Evolutionary conservation across 1,140 invertebrate genomes (phyloP), one percentile per base, ranked within the genome.

Genomic region (Zeugodacus cucurbitae): DNA sequence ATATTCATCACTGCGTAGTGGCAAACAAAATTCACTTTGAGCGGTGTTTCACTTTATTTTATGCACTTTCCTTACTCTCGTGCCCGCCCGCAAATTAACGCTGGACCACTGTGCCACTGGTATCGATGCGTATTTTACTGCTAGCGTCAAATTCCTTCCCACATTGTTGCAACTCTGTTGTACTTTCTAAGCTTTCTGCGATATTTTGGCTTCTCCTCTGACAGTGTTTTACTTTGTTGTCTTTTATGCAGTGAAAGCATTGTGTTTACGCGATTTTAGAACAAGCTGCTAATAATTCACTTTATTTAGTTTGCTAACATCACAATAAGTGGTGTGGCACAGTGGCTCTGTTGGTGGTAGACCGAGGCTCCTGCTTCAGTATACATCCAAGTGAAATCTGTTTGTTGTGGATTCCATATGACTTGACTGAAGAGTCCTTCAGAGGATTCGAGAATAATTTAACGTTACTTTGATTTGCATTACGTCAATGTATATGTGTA

Each of bases 21-120:
- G n/a, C n/a, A n/a, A n/a, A n/a, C n/a, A n/a, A n/a, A n/a, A 74
- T 74, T 74, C 37, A 74, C 70, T 74, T 74, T 74, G 70, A 22
- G 70, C 22, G 20, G 37, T 44, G 37, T 37, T 41, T 74, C 70
- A n/a, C 70, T 74, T 74, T 74, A 74, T 74, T 54, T 54, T 74
- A 74, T 74, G 70, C 70, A 41, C 11, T 74, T 41, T 37, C 20
- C 32, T 74, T 74, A 74, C 32, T 34, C 22, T 74, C 11, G 37
- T 32, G 67, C 67, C 34, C 17, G 2, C 1, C 1, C 34, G 20
- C 6, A n/a, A 41, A 22, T 14, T 37, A 20, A 41, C n/a, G 70
- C 17, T 26, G 20, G 4, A 22, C 8, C 70, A 41, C 22, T 41
- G 41, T 44, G 70, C 11, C 22, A 22, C 22, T 44, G 22, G 6